phyloP scores from a whole-genome alignment of 2,797 vertebrate species.

The Premnoplex brunnescens region DNA sequence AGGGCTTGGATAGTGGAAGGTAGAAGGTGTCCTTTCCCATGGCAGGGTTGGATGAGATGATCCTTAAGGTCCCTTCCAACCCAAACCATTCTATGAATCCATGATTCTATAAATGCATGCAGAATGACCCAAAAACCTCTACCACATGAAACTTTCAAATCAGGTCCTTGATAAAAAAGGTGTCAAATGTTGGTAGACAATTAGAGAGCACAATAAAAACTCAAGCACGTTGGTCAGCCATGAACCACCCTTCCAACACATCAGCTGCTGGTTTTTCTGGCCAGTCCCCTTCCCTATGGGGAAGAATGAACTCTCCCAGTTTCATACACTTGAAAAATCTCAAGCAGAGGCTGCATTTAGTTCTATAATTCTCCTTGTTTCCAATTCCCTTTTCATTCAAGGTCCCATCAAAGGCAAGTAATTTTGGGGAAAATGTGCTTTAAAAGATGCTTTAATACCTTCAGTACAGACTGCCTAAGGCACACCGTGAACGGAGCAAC shows the following conservation, averaged over 20 bases:
- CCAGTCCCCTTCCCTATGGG: neutral
- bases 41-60: neutral
- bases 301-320: neutral
- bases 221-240: neutral
- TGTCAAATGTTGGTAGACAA: neutral
- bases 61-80: neutral
- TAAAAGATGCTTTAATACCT: neutral
- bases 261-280: neutral
- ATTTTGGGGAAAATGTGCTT: neutral
- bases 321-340: neutral
- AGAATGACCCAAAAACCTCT: neutral
- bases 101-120: neutral
- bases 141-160: neutral
- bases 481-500: neutral
- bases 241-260: neutral
- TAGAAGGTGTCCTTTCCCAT: neutral
- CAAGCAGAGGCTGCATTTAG: neutral
- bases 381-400: neutral
- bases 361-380: neutral
- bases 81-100: neutral
- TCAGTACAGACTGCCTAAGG: neutral
- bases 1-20: neutral
- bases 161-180: neutral
- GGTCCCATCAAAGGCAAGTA: neutral
- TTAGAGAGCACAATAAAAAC: neutral